These are phyloP conservation scores for Hozukius guyotensis DNA, from an alignment of 2,797 vertebrate species.

Conservation along the genomic window DNA sequence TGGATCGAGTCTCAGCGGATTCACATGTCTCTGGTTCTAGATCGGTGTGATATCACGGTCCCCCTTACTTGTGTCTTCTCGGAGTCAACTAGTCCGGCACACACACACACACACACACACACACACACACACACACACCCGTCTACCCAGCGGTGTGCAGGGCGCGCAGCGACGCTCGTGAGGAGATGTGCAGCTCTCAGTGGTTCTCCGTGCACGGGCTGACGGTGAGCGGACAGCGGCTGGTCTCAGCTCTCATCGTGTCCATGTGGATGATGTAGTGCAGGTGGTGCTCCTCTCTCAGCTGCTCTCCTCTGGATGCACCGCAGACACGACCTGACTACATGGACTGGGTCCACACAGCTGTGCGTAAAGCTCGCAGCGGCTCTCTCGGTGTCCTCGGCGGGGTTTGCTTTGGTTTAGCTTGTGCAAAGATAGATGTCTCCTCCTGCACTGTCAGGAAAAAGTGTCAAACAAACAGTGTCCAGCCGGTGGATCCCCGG, in stretches of 20 bases:
- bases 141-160: slow-evolving; percentile 44
- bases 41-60: background rate
- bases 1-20: slow-evolving; percentile 12
- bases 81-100: slow-evolving; percentile 36
- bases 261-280: slow-evolving; percentile 36
- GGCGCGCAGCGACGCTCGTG: slow-evolving; percentile 28
- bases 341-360: slow-evolving; percentile 55
- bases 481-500: slow-evolving; percentile 41
- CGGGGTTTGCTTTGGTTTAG: slow-evolving; percentile 71
- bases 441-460: slow-evolving; percentile 51
- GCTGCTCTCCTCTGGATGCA: slow-evolving; percentile 19
- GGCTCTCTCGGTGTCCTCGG: slow-evolving; percentile 29
- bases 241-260: slow-evolving; percentile 8
- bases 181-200: slow-evolving; percentile 41
- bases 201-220: slow-evolving; percentile 29
- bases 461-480: slow-evolving; percentile 56
- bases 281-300: slow-evolving; percentile 12
- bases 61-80: slow-evolving; percentile 36
- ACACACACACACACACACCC: slow-evolving; percentile 38
- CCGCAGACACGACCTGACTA: slow-evolving; percentile 44
- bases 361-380: slow-evolving; percentile 64
- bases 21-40: slow-evolving; percentile 46
- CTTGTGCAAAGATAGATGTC: slow-evolving; percentile 27
- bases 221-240: slow-evolving; percentile 29
- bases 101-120: slow-evolving; percentile 35